Base-by-base conservation (phyloP, 2,113 vertebrate genomes). In the Caretta caretta region DNA sequence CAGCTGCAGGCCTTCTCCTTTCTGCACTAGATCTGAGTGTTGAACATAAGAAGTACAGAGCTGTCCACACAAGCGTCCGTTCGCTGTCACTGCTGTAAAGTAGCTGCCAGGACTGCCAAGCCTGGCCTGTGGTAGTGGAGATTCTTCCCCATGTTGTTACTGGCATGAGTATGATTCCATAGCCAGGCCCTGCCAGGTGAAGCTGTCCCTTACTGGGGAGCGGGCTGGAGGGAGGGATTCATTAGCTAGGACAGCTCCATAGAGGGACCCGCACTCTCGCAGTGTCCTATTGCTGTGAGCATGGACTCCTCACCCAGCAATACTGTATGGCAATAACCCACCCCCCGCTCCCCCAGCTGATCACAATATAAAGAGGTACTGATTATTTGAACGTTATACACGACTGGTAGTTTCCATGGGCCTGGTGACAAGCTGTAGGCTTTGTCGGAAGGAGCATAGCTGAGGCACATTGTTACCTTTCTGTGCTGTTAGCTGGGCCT, bases 381-480 rank as follows among this genome's bases (percentile, higher is more conserved):
- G 6, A 13, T 79, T 17, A 14, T 25, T 1, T 6, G 6, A 16
- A 46, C 14, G 4, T 14, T n/a, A 5, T 20, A 10, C 9, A 17
- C 5, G 8, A 16, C 17, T 9, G 16, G 35, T n/a, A 19, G 62
- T 69, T 4, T 19, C 35, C 17, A 2, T 38, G 65, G 65, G 20
- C n/a, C 19, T 22, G 6, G 10, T n/a, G 35, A 35, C 35, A n/a
- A 20, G 19, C 65, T n/a, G 8, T 72, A 72, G n/a, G 35, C n/a
- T 17, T 72, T 17, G 65, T 72, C 9, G 10, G 38, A 48, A 78
- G 38, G 24, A 27, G 22, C 75, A 14, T 24, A 48, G 42, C 75
- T 46, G 42, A 46, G 22, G 75, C 12, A 29, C 42, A 48, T 27
- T 13, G 38, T 25, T 25, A 76, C 2, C 24, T 76, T 78, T 48